Conservation (phyloP, 1,140 invertebrate species). For the Andrena cerasifolii region DNA sequence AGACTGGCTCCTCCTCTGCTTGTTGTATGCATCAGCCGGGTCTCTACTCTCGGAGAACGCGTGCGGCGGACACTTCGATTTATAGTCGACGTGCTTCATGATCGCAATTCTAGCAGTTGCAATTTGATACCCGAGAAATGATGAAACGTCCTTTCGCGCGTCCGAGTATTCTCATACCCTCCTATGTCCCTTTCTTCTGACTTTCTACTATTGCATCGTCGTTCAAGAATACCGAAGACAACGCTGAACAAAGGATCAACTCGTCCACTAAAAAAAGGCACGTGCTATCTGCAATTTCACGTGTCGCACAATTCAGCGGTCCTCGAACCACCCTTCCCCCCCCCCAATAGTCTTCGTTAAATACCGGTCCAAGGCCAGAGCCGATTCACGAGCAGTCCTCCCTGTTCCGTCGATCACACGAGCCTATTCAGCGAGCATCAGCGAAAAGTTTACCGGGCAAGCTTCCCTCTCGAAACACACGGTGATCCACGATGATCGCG, state of each 20-base stretch:
- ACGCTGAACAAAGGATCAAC: neutral
- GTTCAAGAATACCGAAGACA: neutral
- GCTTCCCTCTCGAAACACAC: neutral
- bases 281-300: neutral
- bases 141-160: neutral
- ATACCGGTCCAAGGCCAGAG: too few relatives aligned
- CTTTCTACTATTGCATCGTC: neutral
- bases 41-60: slow-evolving; percentile 40
- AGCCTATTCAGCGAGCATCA: too few relatives aligned
- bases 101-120: slow-evolving; percentile 2
- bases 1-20: slow-evolving; percentile 47
- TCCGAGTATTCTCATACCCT: slow-evolving; percentile 2
- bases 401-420: neutral
- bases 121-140: neutral
- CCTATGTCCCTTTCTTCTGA: too few relatives aligned
- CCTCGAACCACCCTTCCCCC: neutral
- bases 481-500: too few relatives aligned
- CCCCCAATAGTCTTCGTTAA: neutral
- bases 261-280: neutral
- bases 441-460: neutral
- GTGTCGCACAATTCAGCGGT: neutral
- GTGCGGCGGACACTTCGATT: slow-evolving; percentile 47
- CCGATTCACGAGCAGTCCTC: neutral
- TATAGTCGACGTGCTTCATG: slow-evolving; percentile 64
- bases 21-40: slow-evolving; percentile 50